A percentile compares a stretch with the other conserved stretches of the same genome.
These are phyloP conservation scores for Umimayanthus chanpuru DNA, from an alignment of 92 coral and sea anemone species.

Conservation along the genomic window DNA sequence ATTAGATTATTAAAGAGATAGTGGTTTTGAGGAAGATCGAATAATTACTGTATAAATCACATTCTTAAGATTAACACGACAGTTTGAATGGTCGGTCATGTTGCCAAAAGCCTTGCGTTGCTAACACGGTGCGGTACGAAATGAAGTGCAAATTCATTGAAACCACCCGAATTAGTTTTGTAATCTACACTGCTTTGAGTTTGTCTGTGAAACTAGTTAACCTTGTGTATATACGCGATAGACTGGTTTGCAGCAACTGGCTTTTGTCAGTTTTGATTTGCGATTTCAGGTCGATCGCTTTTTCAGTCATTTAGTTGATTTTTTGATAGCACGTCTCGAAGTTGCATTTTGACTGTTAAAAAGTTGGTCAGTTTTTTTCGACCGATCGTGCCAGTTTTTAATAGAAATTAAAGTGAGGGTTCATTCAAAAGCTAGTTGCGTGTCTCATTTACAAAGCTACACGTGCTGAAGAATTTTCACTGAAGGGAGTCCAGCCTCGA, in stretches of 20 bases:
- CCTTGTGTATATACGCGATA: background rate
- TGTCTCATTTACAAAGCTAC: background rate
- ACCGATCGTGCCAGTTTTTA: background rate
- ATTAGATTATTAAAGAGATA: background rate
- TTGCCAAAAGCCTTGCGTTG: background rate
- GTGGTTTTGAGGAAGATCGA: conserved; percentile 21
- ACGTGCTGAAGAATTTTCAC: background rate
- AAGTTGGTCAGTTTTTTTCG: background rate
- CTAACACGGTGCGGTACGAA: background rate
- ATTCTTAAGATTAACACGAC: background rate
- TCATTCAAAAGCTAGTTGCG: background rate
- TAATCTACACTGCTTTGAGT: background rate
- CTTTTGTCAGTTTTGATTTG: background rate
- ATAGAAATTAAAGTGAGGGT: background rate
- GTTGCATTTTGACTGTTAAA: background rate
- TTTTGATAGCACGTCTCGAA: background rate
- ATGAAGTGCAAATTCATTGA: conserved; percentile 20
- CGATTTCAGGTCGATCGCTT: background rate
- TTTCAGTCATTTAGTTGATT: background rate
- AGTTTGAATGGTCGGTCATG: background rate
- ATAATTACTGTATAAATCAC: background rate
- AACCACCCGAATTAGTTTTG: conserved; percentile 21
- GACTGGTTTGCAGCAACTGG: background rate
- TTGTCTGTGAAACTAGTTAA: background rate
- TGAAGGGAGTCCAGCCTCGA: background rate